Conservation (phyloP, 2,113 vertebrate species). For the Sardina pilchardus region DNA sequence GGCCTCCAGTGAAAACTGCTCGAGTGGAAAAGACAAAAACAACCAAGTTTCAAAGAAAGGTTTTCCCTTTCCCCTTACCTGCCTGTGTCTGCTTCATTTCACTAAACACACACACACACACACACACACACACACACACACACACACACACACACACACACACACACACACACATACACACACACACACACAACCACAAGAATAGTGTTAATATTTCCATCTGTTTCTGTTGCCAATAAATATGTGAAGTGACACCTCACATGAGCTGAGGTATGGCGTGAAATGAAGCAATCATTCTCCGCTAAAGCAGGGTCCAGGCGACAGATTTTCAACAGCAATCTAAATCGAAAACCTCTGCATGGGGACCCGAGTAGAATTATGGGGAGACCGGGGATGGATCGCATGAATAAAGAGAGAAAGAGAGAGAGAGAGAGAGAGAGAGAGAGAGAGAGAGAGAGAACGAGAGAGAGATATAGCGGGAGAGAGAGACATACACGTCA, state of each 20-base stretch:
- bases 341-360: background rate
- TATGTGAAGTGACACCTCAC: background rate
- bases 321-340: background rate
- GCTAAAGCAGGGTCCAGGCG: background rate
- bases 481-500: background rate
- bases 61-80: too few species aligned
- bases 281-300: background rate
- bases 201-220: background rate
- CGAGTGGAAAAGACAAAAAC: background rate
- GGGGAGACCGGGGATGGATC: background rate
- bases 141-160: too few species aligned
- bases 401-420: background rate
- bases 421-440: constrained; percentile 5
- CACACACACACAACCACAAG: background rate
- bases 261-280: background rate
- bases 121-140: too few species aligned
- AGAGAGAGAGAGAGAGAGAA: background rate
- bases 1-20: background rate
- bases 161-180: background rate
- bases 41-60: background rate
- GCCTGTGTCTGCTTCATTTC: too few species aligned
- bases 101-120: too few species aligned
- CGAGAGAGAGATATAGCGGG: background rate
- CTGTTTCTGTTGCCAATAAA: too few species aligned
- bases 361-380: background rate